Conservation (phyloP, 2,888 invertebrate species). For the Glyphotaelius pellucidus region DNA sequence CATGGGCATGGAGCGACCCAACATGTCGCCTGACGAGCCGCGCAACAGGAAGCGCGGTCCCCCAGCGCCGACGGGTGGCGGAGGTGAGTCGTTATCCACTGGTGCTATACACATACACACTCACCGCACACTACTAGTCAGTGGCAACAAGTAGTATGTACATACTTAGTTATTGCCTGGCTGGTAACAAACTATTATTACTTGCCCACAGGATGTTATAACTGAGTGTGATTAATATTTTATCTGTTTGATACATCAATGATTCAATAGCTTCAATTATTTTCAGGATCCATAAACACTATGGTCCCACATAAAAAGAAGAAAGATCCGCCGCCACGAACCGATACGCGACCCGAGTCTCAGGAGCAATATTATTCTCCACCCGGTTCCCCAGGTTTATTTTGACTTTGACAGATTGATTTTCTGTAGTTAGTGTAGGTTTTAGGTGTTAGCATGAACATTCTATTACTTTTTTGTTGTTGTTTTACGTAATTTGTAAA, state of each 20-base stretch:
- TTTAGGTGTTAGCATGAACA: not conserved
- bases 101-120: not conserved
- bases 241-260: not conserved
- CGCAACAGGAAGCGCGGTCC: not conserved
- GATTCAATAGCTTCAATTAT: not conserved
- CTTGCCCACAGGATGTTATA: not conserved
- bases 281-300: not conserved
- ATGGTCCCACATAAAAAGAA: conserved; percentile 2
- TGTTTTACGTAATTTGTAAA: not conserved
- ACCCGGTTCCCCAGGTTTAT: conserved; percentile 68
- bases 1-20: not conserved
- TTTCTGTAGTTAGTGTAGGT: not conserved
- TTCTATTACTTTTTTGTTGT: not conserved
- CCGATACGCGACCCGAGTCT: not conserved
- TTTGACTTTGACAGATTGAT: not conserved
- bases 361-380: not conserved
- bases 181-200: not conserved
- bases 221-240: not conserved
- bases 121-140: not conserved
- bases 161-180: not conserved
- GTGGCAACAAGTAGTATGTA: not conserved
- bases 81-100: not conserved
- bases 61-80: not conserved
- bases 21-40: not conserved
- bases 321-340: not conserved